Base-by-base conservation (phyloP, 2,888 invertebrate genomes). In the Aproaerema taeniolella region DNA sequence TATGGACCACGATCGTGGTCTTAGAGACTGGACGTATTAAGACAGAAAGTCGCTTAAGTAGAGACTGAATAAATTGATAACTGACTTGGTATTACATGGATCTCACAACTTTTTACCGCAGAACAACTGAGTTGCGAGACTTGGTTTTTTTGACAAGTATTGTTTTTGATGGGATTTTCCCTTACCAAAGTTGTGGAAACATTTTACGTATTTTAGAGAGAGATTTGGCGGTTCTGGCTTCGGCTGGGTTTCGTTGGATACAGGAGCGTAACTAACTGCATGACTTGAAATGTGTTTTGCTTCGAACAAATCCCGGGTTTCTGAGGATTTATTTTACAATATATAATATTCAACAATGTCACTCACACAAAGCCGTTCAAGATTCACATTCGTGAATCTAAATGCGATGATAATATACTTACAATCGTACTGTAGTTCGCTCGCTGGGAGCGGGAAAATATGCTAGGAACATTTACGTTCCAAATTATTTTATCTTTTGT, bases 191-290 rank as follows among this genome's bases (percentile, higher is more conserved):
- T 34, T 31, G 40, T 40, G 34, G 33, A 40, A 40, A 38, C 37
- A 45, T 42, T 42, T 39, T 43, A 36, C 28, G 12, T 36, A 34
- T 36, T 16, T 36, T 26, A 29, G 55, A 67, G 56, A 58, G 67
- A 70, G 70, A 67, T 74, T 73, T 72, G 61, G 66, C 56, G 59
- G 61, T 52, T 53, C 49, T 52, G 56, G 59, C 67, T 61, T 68
- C 68, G 71, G 60, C 59, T 52, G 55, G 65, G 64, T 60, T 68
- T 58, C 55, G 48, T 49, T 58, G 68, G 67, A 73, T 74, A 60
- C 58, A 55, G 50, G 50, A 55, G 61, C 63, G 68, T 74, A 74
- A 76, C 74, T 78, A 76, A 76, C 75, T 72, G 72, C 60, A 63
- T 58, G 62, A 63, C 63, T 68, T 62, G 62, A 62, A 76, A 74